Percentiles rank a stretch among this genome's conserved stretches.
These are phyloP conservation scores for Epinotia ramella DNA, from an alignment of 2,888 invertebrate species.

Conservation along the genomic window DNA sequence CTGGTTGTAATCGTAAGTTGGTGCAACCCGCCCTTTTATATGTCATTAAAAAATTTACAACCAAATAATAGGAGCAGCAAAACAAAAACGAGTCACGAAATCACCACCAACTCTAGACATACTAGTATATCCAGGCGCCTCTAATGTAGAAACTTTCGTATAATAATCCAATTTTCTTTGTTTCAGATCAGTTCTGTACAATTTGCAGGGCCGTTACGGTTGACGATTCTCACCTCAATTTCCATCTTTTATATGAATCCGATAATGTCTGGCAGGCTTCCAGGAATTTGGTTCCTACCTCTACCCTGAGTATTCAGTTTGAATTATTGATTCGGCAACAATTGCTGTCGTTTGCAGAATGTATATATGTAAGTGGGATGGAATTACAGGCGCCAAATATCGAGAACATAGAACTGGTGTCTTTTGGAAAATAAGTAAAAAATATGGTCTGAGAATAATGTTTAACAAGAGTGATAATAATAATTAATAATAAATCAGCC, in stretches of 20 bases:
- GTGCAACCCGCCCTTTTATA: neutral
- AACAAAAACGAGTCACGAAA: slow-evolving; percentile 13
- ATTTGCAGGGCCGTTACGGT: slow-evolving; percentile 55
- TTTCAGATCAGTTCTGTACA: slow-evolving; percentile 50
- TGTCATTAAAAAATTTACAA: slow-evolving; percentile 29
- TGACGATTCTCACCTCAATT: slow-evolving; percentile 72
- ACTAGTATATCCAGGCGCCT: neutral
- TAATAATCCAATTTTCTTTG: slow-evolving; percentile 45
- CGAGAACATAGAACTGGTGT: slow-evolving; percentile 38
- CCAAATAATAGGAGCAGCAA: slow-evolving; percentile 30
- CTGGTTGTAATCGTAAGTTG: too few species aligned
- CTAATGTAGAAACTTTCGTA: slow-evolving; percentile 37
- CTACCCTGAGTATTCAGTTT: slow-evolving; percentile 50
- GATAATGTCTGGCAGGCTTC: slow-evolving; percentile 73
- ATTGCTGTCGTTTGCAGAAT: slow-evolving; percentile 48
- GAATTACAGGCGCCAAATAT: slow-evolving; percentile 8
- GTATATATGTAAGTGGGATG: slow-evolving; percentile 25
- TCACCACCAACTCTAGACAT: slow-evolving; percentile 2
- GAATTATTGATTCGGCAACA: slow-evolving; percentile 54
- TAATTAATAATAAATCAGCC: too few species aligned
- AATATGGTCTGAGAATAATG: neutral
- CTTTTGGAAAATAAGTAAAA: slow-evolving; percentile 13
- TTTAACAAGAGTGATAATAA: too few species aligned
- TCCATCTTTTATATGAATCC: slow-evolving; percentile 76
- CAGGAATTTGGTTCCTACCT: slow-evolving; percentile 61